Evolutionary conservation across 2,797 vertebrate species (phyloP).

Genomic region (Phaenicophaeus curvirostris): DNA sequence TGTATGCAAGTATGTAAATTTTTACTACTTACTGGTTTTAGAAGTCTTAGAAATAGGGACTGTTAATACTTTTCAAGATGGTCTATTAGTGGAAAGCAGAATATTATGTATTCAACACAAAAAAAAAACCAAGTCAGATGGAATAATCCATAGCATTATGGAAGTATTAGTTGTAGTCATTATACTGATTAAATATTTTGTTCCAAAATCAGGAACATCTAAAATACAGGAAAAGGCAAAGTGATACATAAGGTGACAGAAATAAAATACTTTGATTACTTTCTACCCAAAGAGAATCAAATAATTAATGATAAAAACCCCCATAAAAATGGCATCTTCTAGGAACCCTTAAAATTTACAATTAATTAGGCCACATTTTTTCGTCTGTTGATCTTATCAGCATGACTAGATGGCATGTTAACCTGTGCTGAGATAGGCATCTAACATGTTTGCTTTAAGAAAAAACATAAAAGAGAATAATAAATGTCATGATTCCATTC

Average conservation of each 20-base stretch:
- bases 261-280: not conserved
- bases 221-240: not conserved
- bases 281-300: not conserved
- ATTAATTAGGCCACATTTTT: not conserved
- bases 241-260: not conserved
- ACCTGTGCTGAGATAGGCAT: not conserved
- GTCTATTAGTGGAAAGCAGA: not conserved
- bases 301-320: not conserved
- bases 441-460: not conserved
- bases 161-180: not conserved
- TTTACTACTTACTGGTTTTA: not conserved
- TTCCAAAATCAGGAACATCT: not conserved
- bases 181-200: not conserved
- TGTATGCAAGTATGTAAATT: not conserved
- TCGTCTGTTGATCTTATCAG: not conserved
- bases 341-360: not conserved
- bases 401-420: not conserved
- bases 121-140: not conserved
- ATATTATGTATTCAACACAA: not conserved
- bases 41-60: not conserved
- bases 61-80: not conserved
- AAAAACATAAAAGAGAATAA: not conserved
- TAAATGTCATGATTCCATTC: not conserved
- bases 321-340: accelerated
- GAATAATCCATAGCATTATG: not conserved